These are phyloP conservation scores for Schizotus pectinicornis DNA, from an alignment of 2,888 invertebrate species.

Conservation along the genomic window DNA sequence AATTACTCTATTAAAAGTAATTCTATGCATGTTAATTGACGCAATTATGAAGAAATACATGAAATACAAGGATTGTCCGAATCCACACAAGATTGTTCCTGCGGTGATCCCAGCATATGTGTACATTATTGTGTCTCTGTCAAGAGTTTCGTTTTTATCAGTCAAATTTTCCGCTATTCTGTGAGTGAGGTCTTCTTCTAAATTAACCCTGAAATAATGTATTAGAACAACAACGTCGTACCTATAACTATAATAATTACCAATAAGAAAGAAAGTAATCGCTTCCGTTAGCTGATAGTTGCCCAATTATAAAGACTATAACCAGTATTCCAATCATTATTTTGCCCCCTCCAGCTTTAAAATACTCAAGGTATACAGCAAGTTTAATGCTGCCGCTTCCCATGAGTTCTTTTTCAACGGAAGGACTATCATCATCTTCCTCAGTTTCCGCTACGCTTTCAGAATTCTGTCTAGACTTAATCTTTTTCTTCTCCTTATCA, in stretches of 20 bases:
- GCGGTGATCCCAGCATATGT: slow-evolving; percentile 59
- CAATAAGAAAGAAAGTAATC: slow-evolving; percentile 77
- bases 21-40: slow-evolving; percentile 52
- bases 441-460: slow-evolving; percentile 44
- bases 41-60: slow-evolving; percentile 53
- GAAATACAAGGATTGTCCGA: slow-evolving; percentile 51
- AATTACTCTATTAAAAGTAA: slow-evolving; percentile 49
- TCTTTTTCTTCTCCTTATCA: slow-evolving; percentile 48
- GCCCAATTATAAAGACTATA: slow-evolving; percentile 63
- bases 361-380: slow-evolving; percentile 59
- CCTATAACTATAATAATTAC: slow-evolving; percentile 54
- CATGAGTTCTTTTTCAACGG: slow-evolving; percentile 49
- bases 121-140: slow-evolving; percentile 54
- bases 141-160: slow-evolving; percentile 34
- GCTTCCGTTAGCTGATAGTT: slow-evolving; percentile 66
- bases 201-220: slow-evolving; percentile 47
- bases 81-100: slow-evolving; percentile 55
- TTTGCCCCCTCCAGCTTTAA: slow-evolving; percentile 62
- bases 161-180: slow-evolving; percentile 32
- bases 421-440: slow-evolving; percentile 50
- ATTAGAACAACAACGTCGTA: background rate
- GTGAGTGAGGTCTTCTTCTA: slow-evolving; percentile 49
- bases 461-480: slow-evolving; percentile 50
- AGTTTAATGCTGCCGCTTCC: slow-evolving; percentile 47
- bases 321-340: slow-evolving; percentile 57